phyloP scores from a whole-genome alignment of 2,797 vertebrate species.

The Myripristis murdjan region DNA sequence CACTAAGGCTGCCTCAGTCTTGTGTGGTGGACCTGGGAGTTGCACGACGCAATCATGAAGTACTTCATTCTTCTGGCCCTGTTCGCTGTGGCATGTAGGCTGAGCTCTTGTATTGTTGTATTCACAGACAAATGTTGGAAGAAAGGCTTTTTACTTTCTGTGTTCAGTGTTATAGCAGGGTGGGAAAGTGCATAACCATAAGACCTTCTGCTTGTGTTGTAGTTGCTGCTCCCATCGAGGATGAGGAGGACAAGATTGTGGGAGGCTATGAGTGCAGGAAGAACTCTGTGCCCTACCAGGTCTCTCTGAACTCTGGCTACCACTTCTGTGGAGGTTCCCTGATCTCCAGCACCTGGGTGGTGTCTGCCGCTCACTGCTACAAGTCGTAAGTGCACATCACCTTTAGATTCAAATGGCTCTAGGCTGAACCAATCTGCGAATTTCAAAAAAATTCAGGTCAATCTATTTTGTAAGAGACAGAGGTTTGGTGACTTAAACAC shows the following conservation, averaged over 20 bases:
- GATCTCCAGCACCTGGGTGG: conserved; percentile 84
- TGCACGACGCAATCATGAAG: conserved; percentile 63
- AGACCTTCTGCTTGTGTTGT: no score
- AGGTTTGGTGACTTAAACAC: no score
- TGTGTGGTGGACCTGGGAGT: conserved; percentile 15
- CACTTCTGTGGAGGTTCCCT: conserved; percentile 86
- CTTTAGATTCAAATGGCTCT: no score
- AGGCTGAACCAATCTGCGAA: no score
- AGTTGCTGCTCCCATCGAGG: conserved; percentile 77
- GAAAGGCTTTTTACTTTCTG: no score
- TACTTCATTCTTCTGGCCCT: conserved; percentile 63
- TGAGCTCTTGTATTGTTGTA: no score
- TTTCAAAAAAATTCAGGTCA: no score
- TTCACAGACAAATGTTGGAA: no score
- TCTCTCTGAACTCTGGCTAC: conserved; percentile 79
- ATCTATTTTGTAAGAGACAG: no score
- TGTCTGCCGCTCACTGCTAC: conserved; percentile 87
- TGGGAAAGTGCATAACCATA: no score
- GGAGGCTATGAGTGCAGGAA: conserved; percentile 82
- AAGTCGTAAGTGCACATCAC: conserved; percentile 73
- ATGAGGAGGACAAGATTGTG: conserved; percentile 82
- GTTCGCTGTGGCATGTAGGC: conserved; percentile 57
- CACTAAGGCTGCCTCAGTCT: neutral
- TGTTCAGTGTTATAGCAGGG: no score
- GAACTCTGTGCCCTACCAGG: conserved; percentile 82